These are phyloP conservation scores for Syngnathoides biaculeatus DNA, from an alignment of 2,113 vertebrate genomes.

Conservation along the genomic window DNA sequence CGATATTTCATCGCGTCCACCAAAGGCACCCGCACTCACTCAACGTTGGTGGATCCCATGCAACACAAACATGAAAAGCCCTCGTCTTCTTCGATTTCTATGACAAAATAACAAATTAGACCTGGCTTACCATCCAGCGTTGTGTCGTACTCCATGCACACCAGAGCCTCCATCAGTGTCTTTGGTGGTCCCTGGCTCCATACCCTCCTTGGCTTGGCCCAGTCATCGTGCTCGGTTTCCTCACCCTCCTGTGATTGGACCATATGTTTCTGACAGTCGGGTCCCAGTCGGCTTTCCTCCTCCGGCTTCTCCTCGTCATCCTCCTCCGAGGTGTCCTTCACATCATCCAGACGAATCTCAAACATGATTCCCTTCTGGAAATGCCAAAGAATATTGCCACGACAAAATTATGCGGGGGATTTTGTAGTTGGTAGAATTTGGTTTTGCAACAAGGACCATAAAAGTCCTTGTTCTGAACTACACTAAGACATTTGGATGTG, in stretches of 20 bases:
- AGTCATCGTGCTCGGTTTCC: conserved; percentile 59
- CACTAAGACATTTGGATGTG: not conserved
- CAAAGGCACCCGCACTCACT: no score
- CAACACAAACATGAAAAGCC: no score
- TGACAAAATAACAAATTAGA: conserved; percentile 11
- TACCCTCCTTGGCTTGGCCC: conserved; percentile 35
- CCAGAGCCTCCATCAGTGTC: conserved; percentile 74
- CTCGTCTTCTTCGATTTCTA: not conserved
- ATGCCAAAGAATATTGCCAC: not conserved
- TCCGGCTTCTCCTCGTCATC: conserved; percentile 10
- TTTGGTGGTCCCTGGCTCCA: conserved; percentile 71
- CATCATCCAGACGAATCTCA: conserved; percentile 80
- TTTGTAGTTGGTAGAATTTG: not conserved
- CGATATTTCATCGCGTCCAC: no score
- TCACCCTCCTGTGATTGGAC: conserved; percentile 69
- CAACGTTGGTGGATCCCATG: no score
- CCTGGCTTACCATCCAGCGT: conserved; percentile 36
- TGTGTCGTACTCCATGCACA: conserved; percentile 55
- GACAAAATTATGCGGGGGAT: not conserved
- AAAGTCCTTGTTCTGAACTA: not conserved
- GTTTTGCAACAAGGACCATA: no score
- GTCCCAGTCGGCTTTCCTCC: conserved; percentile 53
- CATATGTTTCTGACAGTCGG: conserved; percentile 66
- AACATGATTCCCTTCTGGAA: conserved; percentile 84
- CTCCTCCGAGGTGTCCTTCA: conserved; percentile 40